A percentile compares a stretch with the other conserved stretches of the same genome.
Conservation (phyloP, 2,113 vertebrate genomes). For the Strix uralensis region DNA sequence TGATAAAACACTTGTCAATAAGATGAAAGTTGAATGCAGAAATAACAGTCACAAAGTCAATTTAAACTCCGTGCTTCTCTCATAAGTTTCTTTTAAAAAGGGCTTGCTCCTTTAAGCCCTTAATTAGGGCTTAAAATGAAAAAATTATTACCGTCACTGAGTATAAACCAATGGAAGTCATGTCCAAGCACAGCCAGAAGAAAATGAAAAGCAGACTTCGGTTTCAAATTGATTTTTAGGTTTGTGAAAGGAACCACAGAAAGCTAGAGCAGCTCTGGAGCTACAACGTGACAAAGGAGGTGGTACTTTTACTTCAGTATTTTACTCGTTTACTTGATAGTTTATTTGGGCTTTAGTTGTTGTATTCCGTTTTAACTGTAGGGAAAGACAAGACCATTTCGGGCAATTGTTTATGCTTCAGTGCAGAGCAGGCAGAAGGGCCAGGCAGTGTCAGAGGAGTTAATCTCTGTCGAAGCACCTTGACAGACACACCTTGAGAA, state of each 20-base stretch:
- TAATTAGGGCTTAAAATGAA: not conserved
- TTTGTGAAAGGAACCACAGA: not conserved
- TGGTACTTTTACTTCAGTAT: not conserved
- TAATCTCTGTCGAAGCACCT: not conserved
- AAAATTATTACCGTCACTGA: not conserved
- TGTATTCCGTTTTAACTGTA: not conserved
- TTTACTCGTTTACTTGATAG: not conserved
- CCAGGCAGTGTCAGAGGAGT: not conserved
- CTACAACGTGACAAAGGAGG: not conserved
- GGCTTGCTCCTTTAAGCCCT: not conserved
- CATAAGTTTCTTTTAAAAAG: not conserved
- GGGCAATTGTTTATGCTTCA: not conserved
- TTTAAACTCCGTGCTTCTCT: fast-evolving
- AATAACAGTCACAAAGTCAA: not conserved
- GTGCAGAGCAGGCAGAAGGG: not conserved
- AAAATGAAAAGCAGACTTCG: not conserved
- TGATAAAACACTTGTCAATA: conserved; percentile 32
- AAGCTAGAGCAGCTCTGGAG: not conserved
- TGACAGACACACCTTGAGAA: not conserved
- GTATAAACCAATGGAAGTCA: not conserved
- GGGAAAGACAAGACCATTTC: not conserved
- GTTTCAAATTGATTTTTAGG: not conserved
- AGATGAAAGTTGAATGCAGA: not conserved
- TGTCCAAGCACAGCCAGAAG: not conserved
- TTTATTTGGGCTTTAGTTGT: not conserved